A percentile compares a stretch with the other conserved stretches of the same genome.
Evolutionary conservation across 2,888 invertebrate genomes (phyloP).

Genomic region (Cataglyphis altisquamis): DNA sequence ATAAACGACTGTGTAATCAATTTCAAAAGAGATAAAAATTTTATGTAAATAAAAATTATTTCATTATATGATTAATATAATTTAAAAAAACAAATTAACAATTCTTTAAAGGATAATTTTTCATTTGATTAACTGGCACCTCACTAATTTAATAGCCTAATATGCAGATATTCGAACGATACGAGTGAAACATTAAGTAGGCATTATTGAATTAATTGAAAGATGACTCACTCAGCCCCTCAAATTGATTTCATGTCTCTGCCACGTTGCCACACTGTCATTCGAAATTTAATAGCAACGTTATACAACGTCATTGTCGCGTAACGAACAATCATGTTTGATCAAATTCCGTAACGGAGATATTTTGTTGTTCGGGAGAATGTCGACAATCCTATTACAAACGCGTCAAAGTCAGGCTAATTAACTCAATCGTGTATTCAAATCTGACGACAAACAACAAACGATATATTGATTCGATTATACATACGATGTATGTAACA

Average conservation of each 20-base stretch:
- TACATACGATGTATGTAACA: conserved; percentile 37
- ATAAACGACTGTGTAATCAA: background rate
- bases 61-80: background rate
- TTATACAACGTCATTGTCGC: conserved; percentile 28
- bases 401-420: conserved; percentile 62
- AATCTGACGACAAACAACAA: conserved; percentile 55
- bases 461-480: conserved; percentile 66
- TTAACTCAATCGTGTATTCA: conserved; percentile 66
- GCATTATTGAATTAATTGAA: background rate
- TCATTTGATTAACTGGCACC: background rate
- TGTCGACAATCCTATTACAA: conserved; percentile 43
- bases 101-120: background rate
- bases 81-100: background rate
- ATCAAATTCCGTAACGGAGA: conserved; percentile 26
- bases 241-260: background rate
- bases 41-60: background rate
- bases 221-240: background rate
- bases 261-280: background rate
- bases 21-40: background rate
- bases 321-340: conserved; percentile 45
- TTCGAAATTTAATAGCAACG: conserved; percentile 31
- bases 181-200: background rate
- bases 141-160: background rate
- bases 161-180: no score
- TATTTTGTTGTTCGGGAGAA: conserved; percentile 20